Conservation (phyloP, 2,113 vertebrate genomes). For the Corvus hawaiiensis region DNA sequence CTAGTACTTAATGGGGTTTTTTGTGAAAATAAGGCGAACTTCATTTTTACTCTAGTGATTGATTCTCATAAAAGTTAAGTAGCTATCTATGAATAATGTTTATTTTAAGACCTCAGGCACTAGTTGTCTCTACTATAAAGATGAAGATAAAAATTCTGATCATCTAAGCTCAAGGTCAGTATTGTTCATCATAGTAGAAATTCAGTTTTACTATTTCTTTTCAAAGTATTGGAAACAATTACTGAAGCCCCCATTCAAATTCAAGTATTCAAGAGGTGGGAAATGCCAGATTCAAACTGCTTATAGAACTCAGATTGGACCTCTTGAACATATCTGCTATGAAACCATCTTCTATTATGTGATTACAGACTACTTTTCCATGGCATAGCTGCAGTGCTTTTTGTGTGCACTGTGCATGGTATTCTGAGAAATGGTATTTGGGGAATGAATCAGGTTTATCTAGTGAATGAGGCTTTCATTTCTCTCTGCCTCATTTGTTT, state of each 20-base stretch:
- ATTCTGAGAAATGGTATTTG: slow-evolving; percentile 31
- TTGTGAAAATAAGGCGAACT: not conserved
- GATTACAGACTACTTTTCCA: slow-evolving; percentile 28
- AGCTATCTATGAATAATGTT: not conserved
- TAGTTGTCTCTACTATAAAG: not conserved
- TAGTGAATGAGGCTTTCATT: slow-evolving; percentile 52
- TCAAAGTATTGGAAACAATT: not conserved
- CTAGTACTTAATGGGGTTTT: not conserved
- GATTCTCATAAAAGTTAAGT: slow-evolving; percentile 9
- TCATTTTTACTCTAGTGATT: not conserved
- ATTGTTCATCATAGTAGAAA: not conserved
- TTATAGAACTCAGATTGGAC: not conserved
- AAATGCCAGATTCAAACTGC: not conserved
- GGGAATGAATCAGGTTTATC: slow-evolving; percentile 40
- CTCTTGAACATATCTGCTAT: not conserved
- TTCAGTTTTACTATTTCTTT: not conserved
- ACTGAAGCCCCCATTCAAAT: not conserved
- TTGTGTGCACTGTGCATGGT: not conserved
- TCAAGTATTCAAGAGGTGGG: not conserved
- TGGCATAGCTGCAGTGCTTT: not conserved
- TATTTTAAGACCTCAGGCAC: not conserved
- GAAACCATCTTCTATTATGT: slow-evolving; percentile 8
- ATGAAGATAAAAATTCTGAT: not conserved
- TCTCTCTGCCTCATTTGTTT: slow-evolving; percentile 55
- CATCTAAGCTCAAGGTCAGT: not conserved